phyloP scores from a whole-genome alignment of 2,797 vertebrate species.

The Crenuchus spilurus region DNA sequence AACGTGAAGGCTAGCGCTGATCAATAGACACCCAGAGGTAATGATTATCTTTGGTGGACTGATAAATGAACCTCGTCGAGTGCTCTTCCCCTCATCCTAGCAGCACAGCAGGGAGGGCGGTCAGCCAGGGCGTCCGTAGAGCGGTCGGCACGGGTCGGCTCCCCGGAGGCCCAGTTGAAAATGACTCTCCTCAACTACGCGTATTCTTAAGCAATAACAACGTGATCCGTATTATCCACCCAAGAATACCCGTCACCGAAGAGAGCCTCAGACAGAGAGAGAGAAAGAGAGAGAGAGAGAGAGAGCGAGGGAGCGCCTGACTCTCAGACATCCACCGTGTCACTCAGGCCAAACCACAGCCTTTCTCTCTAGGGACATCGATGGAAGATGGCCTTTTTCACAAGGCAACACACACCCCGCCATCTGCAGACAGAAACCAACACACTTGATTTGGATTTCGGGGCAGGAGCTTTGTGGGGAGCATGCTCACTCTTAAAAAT shows the following conservation, averaged over 20 bases:
- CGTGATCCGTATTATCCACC: constrained; percentile 99
- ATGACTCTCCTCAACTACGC: constrained; percentile 99
- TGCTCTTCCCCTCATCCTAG: neutral
- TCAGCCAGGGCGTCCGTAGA: constrained; percentile 42
- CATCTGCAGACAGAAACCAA: constrained; percentile 65
- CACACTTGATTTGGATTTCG: constrained; percentile 56
- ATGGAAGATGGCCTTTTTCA: constrained; percentile 56
- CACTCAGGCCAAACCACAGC: constrained; percentile 68
- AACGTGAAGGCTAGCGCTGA: constrained; percentile 43
- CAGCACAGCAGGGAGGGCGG: constrained; percentile 6
- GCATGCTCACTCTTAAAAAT: neutral
- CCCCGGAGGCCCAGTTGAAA: constrained; percentile 68
- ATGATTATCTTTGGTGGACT: constrained; percentile 51
- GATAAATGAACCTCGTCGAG: constrained; percentile 50
- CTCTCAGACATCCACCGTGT: constrained; percentile 56
- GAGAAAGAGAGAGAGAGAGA: constrained; percentile 7
- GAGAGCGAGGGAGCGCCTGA: constrained; percentile 49
- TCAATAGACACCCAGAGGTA: constrained; percentile 46
- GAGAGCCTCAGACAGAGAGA: constrained; percentile 86
- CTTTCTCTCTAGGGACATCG: constrained; percentile 64
- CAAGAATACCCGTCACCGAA: constrained; percentile 99
- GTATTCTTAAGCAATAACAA: constrained; percentile 99
- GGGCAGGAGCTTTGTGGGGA: constrained; percentile 20
- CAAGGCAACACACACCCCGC: constrained; percentile 51
- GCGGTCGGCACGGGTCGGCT: constrained; percentile 48